Evolutionary conservation across 2,888 invertebrate species (phyloP).

Genomic region (Phalangium opilio): DNA sequence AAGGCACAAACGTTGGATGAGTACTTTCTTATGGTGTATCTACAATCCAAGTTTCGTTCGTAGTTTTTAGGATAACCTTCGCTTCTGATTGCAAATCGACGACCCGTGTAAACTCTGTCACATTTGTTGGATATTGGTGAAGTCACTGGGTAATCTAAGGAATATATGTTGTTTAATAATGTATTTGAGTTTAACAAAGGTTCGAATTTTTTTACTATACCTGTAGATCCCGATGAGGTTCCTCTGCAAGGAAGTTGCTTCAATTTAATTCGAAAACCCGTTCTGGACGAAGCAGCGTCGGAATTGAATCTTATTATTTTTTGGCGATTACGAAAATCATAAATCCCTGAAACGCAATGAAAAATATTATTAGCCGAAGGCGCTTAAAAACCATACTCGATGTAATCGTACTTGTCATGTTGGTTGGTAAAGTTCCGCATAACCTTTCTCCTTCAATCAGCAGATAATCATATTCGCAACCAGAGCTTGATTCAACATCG

Average conservation of each 20-base stretch:
- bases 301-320: conserved; percentile 19
- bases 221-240: background rate
- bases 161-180: too few species aligned
- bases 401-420: conserved; percentile 7
- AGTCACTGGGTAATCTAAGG: background rate
- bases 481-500: conserved; percentile 16
- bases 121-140: conserved; percentile 6
- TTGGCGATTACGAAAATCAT: conserved; percentile 15
- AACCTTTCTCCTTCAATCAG: conserved; percentile 21
- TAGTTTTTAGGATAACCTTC: conserved; percentile 21
- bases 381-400: too few species aligned
- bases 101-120: conserved; percentile 12
- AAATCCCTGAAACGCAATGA: background rate
- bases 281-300: conserved; percentile 18
- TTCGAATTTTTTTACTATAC: too few species aligned
- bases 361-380: too few species aligned
- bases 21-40: conserved; percentile 17
- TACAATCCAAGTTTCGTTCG: conserved; percentile 8
- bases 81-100: conserved; percentile 17
- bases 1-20: conserved; percentile 20
- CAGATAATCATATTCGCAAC: conserved; percentile 21
- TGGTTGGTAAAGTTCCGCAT: conserved; percentile 19
- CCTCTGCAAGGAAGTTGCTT: conserved; percentile 20
- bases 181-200: too few species aligned
- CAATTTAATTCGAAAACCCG: conserved; percentile 21